Evolutionary conservation across 2,888 invertebrate genomes (phyloP).

Genomic region (Acronicta alni): DNA sequence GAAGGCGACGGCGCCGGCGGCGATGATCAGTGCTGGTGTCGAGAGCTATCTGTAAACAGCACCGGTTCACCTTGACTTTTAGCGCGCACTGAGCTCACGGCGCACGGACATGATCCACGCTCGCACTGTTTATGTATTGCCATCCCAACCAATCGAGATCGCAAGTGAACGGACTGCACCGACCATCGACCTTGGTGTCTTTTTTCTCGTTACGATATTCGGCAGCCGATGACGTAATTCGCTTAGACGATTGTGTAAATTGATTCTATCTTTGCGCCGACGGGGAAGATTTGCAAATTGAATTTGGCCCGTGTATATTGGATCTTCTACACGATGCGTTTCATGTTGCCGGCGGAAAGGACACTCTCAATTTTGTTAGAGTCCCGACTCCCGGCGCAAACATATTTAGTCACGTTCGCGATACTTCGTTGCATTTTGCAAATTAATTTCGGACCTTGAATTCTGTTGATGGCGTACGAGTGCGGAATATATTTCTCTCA

Average conservation of each 20-base stretch:
- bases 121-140: constrained; percentile 65
- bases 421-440: constrained; percentile 59
- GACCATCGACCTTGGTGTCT: constrained; percentile 76
- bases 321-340: constrained; percentile 56
- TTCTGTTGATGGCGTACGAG: constrained; percentile 34
- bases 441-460: constrained; percentile 58
- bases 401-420: constrained; percentile 50
- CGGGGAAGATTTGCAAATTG: constrained; percentile 73
- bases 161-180: constrained; percentile 85
- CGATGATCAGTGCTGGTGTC: constrained; percentile 6
- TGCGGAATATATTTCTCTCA: constrained; percentile 49
- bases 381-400: constrained; percentile 37
- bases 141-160: constrained; percentile 76
- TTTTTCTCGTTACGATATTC: constrained; percentile 80
- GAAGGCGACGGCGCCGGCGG: constrained; percentile 1
- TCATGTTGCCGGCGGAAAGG: constrained; percentile 44
- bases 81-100: constrained; percentile 63
- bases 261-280: constrained; percentile 73
- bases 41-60: constrained; percentile 54
- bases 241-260: constrained; percentile 74
- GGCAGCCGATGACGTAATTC: constrained; percentile 80
- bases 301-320: constrained; percentile 68
- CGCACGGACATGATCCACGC: constrained; percentile 46
- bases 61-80: constrained; percentile 85
- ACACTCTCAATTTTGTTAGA: constrained; percentile 51